A percentile compares a stretch with the other conserved stretches of the same genome.
These are phyloP conservation scores for Pangasius krempfi DNA, from an alignment of 2,797 vertebrate species.

Conservation along the genomic window DNA sequence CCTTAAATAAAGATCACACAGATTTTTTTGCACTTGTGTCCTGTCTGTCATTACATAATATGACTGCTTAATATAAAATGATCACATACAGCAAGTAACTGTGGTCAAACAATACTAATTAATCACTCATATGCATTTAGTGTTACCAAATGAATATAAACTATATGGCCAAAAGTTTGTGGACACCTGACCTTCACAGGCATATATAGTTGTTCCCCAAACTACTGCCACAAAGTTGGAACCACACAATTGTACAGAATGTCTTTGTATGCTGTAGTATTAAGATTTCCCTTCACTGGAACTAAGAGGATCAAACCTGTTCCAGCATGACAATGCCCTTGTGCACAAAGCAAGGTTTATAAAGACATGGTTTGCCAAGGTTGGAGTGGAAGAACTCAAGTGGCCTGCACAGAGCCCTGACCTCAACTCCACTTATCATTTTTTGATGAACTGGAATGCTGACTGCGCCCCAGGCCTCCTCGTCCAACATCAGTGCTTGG, in stretches of 20 bases:
- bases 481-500: not conserved
- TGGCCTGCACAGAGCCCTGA: not conserved
- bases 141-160: not conserved
- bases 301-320: not conserved
- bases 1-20: not conserved
- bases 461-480: not conserved
- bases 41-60: not conserved
- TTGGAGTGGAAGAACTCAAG: not conserved
- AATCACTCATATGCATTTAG: not conserved
- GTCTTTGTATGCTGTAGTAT: not conserved
- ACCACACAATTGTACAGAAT: not conserved
- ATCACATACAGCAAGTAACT: not conserved
- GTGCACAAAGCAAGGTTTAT: too few relatives aligned
- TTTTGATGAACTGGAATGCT: not conserved
- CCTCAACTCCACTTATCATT: not conserved
- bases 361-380: not conserved
- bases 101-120: not conserved
- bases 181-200: not conserved
- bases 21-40: not conserved
- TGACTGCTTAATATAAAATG: not conserved
- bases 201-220: not conserved
- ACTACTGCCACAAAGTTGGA: not conserved
- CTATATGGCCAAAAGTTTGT: too few relatives aligned
- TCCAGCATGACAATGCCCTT: too few relatives aligned
- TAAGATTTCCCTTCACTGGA: not conserved